A percentile compares a stretch with the other conserved stretches of the same genome.
Conservation (phyloP, 1,140 invertebrate species). For the Eriocheir sinensis region DNA sequence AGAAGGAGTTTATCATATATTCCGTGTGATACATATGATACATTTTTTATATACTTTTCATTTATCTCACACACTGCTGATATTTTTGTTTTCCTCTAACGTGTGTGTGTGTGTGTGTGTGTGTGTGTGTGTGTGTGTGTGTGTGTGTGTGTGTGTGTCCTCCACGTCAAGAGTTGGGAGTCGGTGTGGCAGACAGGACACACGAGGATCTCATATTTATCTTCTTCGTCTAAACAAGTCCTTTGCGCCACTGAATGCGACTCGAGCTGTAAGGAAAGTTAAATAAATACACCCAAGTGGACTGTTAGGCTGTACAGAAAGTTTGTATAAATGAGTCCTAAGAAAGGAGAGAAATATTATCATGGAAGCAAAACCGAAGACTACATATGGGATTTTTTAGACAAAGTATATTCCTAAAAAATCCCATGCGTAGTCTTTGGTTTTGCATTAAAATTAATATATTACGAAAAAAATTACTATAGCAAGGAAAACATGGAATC, state of each 20-base stretch:
- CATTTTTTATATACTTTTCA: no score
- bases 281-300: background rate
- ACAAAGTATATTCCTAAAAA: no score
- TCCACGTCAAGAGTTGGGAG: background rate
- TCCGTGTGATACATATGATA: no score
- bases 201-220: background rate
- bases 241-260: background rate
- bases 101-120: no score
- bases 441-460: background rate
- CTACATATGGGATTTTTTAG: background rate
- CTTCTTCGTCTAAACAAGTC: background rate
- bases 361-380: background rate
- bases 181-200: no score
- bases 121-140: no score
- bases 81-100: no score
- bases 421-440: background rate
- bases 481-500: no score
- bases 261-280: background rate
- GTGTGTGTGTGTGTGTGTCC: background rate
- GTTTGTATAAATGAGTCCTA: background rate
- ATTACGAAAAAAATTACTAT: background rate
- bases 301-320: background rate
- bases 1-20: no score
- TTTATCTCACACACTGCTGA: no score
- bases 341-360: background rate